Evolutionary conservation across 2,113 vertebrate species (phyloP).

Genomic region (Sphaerodactylus townsendi): DNA sequence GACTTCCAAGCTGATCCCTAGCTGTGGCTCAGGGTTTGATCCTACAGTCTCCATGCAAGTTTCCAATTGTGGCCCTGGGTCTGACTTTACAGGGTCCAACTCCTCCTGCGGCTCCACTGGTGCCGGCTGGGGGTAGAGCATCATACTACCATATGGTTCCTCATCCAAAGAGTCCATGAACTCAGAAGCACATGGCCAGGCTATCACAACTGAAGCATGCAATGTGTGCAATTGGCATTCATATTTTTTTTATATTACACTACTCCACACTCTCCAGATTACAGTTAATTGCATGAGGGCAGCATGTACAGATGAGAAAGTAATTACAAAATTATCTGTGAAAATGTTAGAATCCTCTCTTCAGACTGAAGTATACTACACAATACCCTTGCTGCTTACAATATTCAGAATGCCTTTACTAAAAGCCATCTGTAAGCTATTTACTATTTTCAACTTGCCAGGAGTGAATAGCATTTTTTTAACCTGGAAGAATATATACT

Average conservation of each 20-base stretch:
- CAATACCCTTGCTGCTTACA: constrained; percentile 25
- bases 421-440: constrained; percentile 41
- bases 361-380: constrained; percentile 28
- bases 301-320: neutral
- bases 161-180: no score
- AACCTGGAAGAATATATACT: neutral
- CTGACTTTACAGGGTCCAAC: no score
- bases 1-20: no score
- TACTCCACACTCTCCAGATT: neutral
- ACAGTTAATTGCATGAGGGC: neutral
- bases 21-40: no score
- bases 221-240: neutral
- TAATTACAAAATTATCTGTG: neutral
- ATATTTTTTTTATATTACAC: neutral
- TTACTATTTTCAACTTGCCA: constrained; percentile 33
- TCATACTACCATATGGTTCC: no score
- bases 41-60: no score
- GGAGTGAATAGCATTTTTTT: neutral
- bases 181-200: no score
- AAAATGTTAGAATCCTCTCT: neutral
- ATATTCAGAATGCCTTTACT: constrained; percentile 30
- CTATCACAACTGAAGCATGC: neutral
- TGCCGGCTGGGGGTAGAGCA: no score
- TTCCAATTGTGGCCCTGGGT: no score
- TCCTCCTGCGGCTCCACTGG: no score